A percentile compares a stretch with the other conserved stretches of the same genome.
Evolutionary conservation across 2,797 vertebrate genomes (phyloP).

Genomic region (Lepilemur septentrionalis): DNA sequence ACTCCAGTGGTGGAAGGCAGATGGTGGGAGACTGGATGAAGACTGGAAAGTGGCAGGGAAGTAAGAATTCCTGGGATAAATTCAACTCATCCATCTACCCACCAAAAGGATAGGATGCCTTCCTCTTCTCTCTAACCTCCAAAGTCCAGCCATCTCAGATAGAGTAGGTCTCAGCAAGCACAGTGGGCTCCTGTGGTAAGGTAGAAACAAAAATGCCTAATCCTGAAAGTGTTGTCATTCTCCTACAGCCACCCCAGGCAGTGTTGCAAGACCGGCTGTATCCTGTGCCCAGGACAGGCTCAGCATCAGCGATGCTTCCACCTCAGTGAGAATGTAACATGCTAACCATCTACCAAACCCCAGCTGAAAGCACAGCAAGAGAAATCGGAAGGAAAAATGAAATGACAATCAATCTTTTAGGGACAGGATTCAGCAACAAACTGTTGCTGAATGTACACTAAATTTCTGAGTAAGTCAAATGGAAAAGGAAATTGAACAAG

Average conservation of each 20-base stretch:
- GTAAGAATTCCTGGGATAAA: constrained; percentile 12
- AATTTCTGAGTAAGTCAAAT: constrained; percentile 42
- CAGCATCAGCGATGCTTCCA: neutral
- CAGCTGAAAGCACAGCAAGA: constrained; percentile 27
- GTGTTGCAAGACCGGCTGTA: neutral
- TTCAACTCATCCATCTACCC: neutral
- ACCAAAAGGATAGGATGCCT: neutral
- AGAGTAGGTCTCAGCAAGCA: neutral
- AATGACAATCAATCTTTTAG: neutral
- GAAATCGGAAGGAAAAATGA: constrained; percentile 12
- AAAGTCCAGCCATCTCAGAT: neutral
- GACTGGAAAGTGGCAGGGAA: neutral
- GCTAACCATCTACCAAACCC: neutral
- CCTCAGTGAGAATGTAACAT: neutral
- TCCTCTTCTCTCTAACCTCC: neutral
- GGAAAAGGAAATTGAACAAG: neutral
- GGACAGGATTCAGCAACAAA: neutral
- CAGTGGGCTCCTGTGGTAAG: neutral
- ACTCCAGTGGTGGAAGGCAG: neutral
- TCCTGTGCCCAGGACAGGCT: neutral
- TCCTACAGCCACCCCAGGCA: neutral
- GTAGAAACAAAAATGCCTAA: neutral
- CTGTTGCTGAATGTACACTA: neutral
- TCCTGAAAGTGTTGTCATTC: neutral
- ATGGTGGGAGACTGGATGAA: neutral